Conservation (phyloP, 37 sponge, comb jelly and placozoan genomes). For the Tethya wilhelma region DNA sequence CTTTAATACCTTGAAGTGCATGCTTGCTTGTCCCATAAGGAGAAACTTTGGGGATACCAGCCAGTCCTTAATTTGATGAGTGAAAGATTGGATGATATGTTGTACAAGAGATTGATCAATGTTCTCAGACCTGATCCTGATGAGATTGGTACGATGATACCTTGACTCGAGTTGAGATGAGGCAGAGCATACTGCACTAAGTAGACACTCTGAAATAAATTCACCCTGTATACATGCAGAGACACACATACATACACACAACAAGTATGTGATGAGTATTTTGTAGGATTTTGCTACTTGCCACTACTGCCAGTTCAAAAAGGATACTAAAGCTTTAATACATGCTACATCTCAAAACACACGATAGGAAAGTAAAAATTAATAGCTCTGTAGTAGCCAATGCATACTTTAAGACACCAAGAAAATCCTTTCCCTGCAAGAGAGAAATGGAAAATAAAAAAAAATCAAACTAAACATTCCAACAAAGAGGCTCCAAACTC, state of each 20-base stretch:
- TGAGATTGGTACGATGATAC: conserved; percentile 54
- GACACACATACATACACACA: too few relatives aligned
- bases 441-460: too few relatives aligned
- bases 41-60: conserved; percentile 44
- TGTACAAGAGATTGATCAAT: too few relatives aligned
- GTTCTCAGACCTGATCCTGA: conserved; percentile 28
- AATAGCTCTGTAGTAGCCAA: too few relatives aligned
- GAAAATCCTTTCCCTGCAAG: conserved; percentile 1
- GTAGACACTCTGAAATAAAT: conserved; percentile 62
- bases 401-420: not conserved
- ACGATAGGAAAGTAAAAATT: too few relatives aligned
- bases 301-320: too few relatives aligned
- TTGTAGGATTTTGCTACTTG: not conserved
- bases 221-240: conserved; percentile 31
- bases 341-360: too few relatives aligned
- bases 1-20: conserved; percentile 65
- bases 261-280: not conserved
- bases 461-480: not conserved
- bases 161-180: conserved; percentile 30
- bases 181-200: conserved; percentile 18
- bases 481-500: too few relatives aligned
- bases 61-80: conserved; percentile 5
- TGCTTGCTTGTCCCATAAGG: conserved; percentile 64
- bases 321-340: too few relatives aligned
- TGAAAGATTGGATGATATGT: not conserved